phyloP scores from a whole-genome alignment of 2,797 vertebrate species.

The Karalla daura region DNA sequence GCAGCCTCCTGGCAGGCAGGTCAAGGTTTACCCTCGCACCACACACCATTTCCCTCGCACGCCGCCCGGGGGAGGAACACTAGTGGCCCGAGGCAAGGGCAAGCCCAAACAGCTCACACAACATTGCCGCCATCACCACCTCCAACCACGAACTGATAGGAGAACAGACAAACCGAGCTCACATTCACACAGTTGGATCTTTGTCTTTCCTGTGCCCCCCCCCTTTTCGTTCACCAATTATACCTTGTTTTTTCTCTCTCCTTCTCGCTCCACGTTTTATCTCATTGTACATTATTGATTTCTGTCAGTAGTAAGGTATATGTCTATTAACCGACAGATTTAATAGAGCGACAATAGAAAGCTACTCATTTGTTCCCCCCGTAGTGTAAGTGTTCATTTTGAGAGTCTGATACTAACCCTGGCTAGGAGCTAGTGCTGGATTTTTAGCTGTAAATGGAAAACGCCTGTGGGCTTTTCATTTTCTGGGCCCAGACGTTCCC shows the following conservation, averaged over 20 bases:
- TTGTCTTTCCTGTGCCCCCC: constrained; percentile 26
- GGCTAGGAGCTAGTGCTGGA: constrained; percentile 98
- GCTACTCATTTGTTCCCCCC: constrained; percentile 80
- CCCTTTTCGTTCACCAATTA: constrained; percentile 39
- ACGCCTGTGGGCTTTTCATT: constrained; percentile 99
- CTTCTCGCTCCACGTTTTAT: constrained; percentile 42
- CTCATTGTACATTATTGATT: constrained; percentile 79
- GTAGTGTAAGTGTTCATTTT: constrained; percentile 95
- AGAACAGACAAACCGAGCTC: constrained; percentile 60
- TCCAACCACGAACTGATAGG: constrained; percentile 63
- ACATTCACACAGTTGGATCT: constrained; percentile 52
- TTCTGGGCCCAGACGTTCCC: constrained; percentile 99
- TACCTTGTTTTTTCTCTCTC: constrained; percentile 8
- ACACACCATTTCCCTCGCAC: constrained; percentile 90
- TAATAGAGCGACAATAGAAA: constrained; percentile 83
- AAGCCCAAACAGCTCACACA: constrained; percentile 84
- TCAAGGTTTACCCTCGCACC: constrained; percentile 96
- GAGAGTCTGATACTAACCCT: constrained; percentile 99
- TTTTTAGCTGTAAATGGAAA: constrained; percentile 99
- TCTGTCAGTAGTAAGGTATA: constrained; percentile 77
- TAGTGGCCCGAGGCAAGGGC: constrained; percentile 93
- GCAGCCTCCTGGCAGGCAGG: constrained; percentile 92
- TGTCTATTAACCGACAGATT: constrained; percentile 81
- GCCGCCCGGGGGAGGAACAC: constrained; percentile 93
- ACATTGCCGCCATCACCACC: constrained; percentile 73